Evolutionary conservation across 2,888 invertebrate species (phyloP).

Genomic region (Apotomis betuletana): DNA sequence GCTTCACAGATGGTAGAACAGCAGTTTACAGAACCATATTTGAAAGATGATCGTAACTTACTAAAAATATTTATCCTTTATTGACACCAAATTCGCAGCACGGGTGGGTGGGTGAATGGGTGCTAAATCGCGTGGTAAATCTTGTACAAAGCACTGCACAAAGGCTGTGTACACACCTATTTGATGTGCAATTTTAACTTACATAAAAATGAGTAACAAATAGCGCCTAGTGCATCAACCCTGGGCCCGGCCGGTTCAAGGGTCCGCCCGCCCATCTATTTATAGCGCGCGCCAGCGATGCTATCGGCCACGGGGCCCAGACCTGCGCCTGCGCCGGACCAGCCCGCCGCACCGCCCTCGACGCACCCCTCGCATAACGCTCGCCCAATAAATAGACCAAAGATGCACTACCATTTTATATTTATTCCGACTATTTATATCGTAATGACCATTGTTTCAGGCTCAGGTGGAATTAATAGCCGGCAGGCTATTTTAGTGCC

Average conservation of each 20-base stretch:
- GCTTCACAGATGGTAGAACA: too few species aligned
- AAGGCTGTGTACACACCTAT: not conserved
- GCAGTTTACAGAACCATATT: too few species aligned
- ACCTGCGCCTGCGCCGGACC: slow-evolving; percentile 69
- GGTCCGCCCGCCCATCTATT: slow-evolving; percentile 78
- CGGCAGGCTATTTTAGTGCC: slow-evolving; percentile 64
- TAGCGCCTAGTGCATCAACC: slow-evolving; percentile 50
- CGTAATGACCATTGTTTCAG: slow-evolving; percentile 77
- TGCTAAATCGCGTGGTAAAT: too few species aligned
- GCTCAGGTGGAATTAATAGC: slow-evolving; percentile 73
- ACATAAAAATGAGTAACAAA: not conserved
- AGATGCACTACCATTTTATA: slow-evolving; percentile 71
- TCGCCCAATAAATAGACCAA: slow-evolving; percentile 76
- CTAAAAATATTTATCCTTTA: too few species aligned
- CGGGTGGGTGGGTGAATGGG: too few species aligned
- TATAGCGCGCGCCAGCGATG: slow-evolving; percentile 76
- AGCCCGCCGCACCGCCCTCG: slow-evolving; percentile 73
- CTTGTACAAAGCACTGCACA: too few species aligned
- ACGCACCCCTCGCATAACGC: slow-evolving; percentile 77
- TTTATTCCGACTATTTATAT: slow-evolving; percentile 79
- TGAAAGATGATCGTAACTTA: too few species aligned
- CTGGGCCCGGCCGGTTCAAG: slow-evolving; percentile 77
- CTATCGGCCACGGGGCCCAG: slow-evolving; percentile 67
- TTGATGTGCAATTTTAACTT: not conserved
- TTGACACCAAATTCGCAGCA: too few species aligned